A percentile compares a stretch with the other conserved stretches of the same genome.
Evolutionary conservation across 2,797 vertebrate genomes (phyloP).

Genomic region (Loris lydekkerianus): DNA sequence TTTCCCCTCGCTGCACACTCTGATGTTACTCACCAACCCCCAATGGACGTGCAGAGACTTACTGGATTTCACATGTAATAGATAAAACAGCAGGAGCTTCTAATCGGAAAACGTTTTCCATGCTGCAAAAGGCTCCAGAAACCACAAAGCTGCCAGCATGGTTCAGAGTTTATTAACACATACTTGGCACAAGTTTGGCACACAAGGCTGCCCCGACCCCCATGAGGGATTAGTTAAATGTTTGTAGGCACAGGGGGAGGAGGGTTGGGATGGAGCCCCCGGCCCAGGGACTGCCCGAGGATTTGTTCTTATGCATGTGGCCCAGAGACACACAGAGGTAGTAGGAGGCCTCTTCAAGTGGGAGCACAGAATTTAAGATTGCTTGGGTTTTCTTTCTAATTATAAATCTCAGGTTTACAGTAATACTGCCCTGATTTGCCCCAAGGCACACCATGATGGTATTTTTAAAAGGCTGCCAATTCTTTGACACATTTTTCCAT

Average conservation of each 20-base stretch:
- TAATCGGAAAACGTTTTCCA: constrained; percentile 64
- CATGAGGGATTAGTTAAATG: fast-evolving
- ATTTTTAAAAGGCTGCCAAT: neutral
- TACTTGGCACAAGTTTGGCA: constrained; percentile 57
- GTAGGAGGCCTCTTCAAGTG: no score
- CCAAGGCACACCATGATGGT: neutral
- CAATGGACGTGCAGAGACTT: constrained; percentile 45
- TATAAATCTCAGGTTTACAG: neutral
- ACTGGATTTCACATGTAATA: constrained; percentile 72
- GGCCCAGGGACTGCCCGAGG: neutral
- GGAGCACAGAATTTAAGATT: neutral
- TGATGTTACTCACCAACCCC: constrained; percentile 62
- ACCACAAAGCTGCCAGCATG: constrained; percentile 55
- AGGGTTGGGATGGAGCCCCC: no score
- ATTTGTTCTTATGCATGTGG: neutral
- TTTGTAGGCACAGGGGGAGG: neutral
- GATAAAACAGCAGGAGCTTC: constrained; percentile 77
- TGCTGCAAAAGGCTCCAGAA: constrained; percentile 73
- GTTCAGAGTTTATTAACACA: constrained; percentile 69
- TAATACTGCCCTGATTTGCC: neutral
- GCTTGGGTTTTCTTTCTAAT: neutral
- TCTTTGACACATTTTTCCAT: neutral
- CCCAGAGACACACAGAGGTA: neutral
- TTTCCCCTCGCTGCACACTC: neutral
- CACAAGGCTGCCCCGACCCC: neutral